Base-by-base conservation (phyloP, 2,113 vertebrate genomes). In the Mesembrinibis cayennensis region DNA sequence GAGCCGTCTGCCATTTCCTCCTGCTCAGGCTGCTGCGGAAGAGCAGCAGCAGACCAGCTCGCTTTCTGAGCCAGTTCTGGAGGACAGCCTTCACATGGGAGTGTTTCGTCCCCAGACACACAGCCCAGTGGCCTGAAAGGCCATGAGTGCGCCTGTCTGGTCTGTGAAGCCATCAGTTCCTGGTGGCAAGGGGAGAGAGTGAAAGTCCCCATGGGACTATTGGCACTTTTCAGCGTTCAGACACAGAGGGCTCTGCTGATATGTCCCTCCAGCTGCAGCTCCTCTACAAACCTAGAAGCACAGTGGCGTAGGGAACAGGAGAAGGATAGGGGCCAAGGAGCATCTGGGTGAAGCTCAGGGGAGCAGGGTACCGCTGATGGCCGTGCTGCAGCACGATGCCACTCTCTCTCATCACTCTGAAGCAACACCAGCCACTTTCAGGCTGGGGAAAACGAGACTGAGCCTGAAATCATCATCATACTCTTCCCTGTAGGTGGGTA, bases 81-180 rank as follows among this genome's bases (percentile, higher is more conserved):
- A 83, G 50, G 34, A 44, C 2, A 19, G 36, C 9, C 18, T 56
- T 59, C 26, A 34, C 9, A 7, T 1, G 4, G 15, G 15, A 50
- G 44, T 0, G 3, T 47, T 42, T 40, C 0, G 0, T 21, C 13
- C 14, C 40, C 53, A 27, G 22, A 0, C 49, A 16, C 26, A 16
- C 7, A 16, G n/a, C 19, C 5, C 10, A 32, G 91, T 0, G 6
- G 14, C 62, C 76, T 42, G 66, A 59, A 45, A 83, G 22, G 11
- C 1, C 0, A 13, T 14, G 15, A 2, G 6, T 36, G 19, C 25
- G 17, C 44, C 79, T 11, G 50, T 11, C 36, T 16, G 34, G 17
- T 16, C 29, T 53, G n/a, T 6, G 40, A 44, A 59, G 25, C 42
- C 32, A 34, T 17, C 32, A 4, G 66, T 0, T 17, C 13, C 56